Conservation (phyloP, 1,140 invertebrate genomes). For the Gonioctena quinquepunctata region DNA sequence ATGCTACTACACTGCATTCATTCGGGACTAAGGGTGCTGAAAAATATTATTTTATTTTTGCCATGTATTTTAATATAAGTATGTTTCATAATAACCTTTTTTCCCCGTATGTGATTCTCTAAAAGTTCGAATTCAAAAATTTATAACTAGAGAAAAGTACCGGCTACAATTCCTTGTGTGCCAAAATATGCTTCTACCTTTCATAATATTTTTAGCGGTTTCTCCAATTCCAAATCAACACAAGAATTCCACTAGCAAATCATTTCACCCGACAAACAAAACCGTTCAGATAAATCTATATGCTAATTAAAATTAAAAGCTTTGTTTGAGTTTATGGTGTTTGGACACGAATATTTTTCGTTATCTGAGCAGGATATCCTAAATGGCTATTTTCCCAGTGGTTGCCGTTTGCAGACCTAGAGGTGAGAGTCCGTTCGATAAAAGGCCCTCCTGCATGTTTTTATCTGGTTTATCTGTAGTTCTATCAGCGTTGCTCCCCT, state of each 20-base stretch:
- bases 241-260: not conserved
- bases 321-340: slow-evolving; percentile 24
- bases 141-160: too few relatives aligned
- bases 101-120: too few relatives aligned
- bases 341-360: slow-evolving; percentile 29
- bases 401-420: slow-evolving; percentile 8
- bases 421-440: slow-evolving; percentile 19
- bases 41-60: too few relatives aligned
- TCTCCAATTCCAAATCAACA: too few relatives aligned
- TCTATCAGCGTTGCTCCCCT: slow-evolving; percentile 7
- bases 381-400: slow-evolving; percentile 31
- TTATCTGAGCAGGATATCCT: slow-evolving; percentile 40
- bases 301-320: slow-evolving; percentile 24
- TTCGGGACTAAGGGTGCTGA: too few relatives aligned
- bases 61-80: too few relatives aligned
- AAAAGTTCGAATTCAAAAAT: too few relatives aligned
- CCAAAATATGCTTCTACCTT: too few relatives aligned
- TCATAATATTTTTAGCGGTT: too few relatives aligned
- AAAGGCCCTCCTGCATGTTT: not conserved
- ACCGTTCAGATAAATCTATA: not conserved
- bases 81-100: too few relatives aligned
- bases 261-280: not conserved
- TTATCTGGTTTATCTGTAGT: not conserved
- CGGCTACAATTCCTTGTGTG: too few relatives aligned
- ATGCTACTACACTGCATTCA: too few relatives aligned